Evolutionary conservation across 1,140 invertebrate species (phyloP), one percentile per base, ranked within the genome.

Genomic region (Drosophila bocki): DNA sequence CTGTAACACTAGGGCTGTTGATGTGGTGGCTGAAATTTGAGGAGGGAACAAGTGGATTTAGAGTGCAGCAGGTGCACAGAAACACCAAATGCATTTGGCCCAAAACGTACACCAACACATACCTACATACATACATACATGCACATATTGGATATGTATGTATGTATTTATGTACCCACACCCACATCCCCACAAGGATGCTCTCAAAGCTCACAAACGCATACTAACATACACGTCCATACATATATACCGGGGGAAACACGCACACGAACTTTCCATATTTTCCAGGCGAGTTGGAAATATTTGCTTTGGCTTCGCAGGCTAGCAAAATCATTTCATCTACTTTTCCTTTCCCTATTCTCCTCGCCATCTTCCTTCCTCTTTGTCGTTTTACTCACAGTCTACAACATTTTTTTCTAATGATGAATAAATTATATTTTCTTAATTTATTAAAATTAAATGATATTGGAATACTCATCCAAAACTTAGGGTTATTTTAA

Each of bases 211-310:
- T 57, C 53, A 67, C n/a, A 35, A 42, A 56, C 22, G 53, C 62
- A 19, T 22, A 65, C 44, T 37, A 33, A 56, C 54, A 54, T 48
- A 60, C 45, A 59, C 42, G 47, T 11, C 62, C 51, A 37, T 17
- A 67, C 48, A 75, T 13, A 57, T 22, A 68, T 29, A 63, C 29
- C 7, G 53, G 15, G 35, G 35, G 41, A 50, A 39, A 33, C 69
- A 58, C 57, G 65, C 65, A 62, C 44, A 48, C 44, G n/a, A 39
- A 57, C 72, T 72, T 84, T 80, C 82, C 82, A 86, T 83, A 87
- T 88, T 87, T 57, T 87, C 84, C 84, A 88, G 76, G 58, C 48
- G 35, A 78, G 77, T 64, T 63, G 87, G 80, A 88, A 88, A 88
- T 87, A 87, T 87, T 82, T 87, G 51, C 58, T 65, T 59, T 58